Conservation (phyloP, 2,888 invertebrate species). For the Actias luna region DNA sequence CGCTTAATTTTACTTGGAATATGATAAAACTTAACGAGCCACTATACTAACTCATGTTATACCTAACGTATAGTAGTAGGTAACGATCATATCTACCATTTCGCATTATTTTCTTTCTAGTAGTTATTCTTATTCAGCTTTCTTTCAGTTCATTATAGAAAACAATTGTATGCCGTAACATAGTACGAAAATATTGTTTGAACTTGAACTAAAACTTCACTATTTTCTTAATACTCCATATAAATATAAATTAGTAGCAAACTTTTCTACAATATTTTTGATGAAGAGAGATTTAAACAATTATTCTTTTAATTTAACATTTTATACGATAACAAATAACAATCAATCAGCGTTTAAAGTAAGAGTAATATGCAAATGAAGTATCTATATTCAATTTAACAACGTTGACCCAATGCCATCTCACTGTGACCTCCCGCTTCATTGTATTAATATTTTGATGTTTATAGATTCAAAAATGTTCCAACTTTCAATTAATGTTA, state of each 20-base stretch:
- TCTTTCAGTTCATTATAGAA: no score
- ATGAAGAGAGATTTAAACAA: neutral
- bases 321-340: neutral
- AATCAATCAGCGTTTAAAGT: slow-evolving; percentile 2
- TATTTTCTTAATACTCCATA: neutral
- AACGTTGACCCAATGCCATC: slow-evolving; percentile 16
- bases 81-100: no score
- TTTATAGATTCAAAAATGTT: slow-evolving; percentile 5
- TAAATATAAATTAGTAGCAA: neutral
- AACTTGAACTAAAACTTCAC: neutral
- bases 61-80: no score
- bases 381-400: slow-evolving; percentile 13
- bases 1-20: no score
- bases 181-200: no score
- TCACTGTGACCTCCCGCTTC: slow-evolving; percentile 12
- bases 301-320: neutral
- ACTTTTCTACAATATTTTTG: neutral
- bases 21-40: no score
- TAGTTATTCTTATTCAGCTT: no score
- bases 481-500: slow-evolving; percentile 9
- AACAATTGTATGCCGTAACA: no score
- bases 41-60: no score
- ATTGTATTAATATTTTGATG: slow-evolving; percentile 5
- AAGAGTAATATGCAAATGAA: slow-evolving; percentile 14
- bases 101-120: no score